A percentile compares a stretch with the other conserved stretches of the same genome.
Conservation (phyloP, 2,113 vertebrate genomes). For the Zosterops japonicus region DNA sequence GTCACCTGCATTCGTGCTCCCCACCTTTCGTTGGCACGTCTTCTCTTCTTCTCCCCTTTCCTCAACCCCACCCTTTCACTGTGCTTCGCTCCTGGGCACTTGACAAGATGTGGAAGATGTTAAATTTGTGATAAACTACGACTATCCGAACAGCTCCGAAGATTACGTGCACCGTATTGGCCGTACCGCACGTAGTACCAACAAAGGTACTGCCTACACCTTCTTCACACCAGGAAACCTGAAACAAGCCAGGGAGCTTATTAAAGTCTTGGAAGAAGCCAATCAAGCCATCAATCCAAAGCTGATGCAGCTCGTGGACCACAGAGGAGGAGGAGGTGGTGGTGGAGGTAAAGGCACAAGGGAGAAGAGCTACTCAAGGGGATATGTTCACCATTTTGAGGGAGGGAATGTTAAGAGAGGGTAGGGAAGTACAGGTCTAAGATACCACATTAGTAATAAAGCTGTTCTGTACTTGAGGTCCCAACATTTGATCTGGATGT, state of each 20-base stretch:
- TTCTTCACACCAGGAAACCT: constrained; percentile 98
- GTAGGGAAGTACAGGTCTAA: neutral
- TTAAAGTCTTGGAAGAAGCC: constrained; percentile 94
- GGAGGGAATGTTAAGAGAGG: neutral
- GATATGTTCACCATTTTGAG: neutral
- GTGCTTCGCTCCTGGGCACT: constrained; percentile 61
- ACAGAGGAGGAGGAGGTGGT: constrained; percentile 87
- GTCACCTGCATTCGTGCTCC: constrained; percentile 81
- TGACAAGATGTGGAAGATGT: constrained; percentile 95
- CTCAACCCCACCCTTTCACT: constrained; percentile 70
- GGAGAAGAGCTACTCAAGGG: neutral
- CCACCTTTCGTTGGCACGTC: constrained; percentile 81
- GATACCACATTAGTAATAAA: neutral
- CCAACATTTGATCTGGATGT: accelerated
- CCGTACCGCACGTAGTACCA: constrained; percentile 95
- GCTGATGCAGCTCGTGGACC: constrained; percentile 93
- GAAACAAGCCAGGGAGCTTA: constrained; percentile 92
- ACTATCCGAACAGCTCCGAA: constrained; percentile 97
- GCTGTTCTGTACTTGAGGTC: neutral
- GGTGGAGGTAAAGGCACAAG: constrained; percentile 79
- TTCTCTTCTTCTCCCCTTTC: constrained; percentile 76
- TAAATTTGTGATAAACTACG: constrained; percentile 99
- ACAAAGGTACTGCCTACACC: constrained; percentile 98
- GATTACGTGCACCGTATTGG: constrained; percentile 98
- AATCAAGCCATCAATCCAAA: constrained; percentile 97